These are phyloP conservation scores for Magallana nippona DNA, from an alignment of 2,888 invertebrate species.

Conservation along the genomic window DNA sequence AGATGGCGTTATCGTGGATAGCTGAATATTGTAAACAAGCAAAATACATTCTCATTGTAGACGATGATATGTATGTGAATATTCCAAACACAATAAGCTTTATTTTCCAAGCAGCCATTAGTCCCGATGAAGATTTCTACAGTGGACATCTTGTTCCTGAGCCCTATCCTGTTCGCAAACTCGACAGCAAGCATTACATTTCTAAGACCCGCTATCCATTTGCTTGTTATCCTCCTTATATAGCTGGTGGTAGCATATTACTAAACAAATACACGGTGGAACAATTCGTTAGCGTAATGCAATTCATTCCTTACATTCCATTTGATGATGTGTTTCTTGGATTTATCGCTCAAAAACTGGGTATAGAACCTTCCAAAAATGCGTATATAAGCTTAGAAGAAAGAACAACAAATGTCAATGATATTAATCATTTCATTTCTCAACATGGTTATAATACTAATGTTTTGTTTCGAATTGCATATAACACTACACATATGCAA, in stretches of 20 bases:
- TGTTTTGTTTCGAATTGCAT: slow-evolving; percentile 3
- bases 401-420: neutral
- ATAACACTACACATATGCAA: neutral
- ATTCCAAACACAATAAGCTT: slow-evolving; percentile 5
- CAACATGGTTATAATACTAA: neutral
- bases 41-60: slow-evolving; percentile 32
- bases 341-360: slow-evolving; percentile 20
- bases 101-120: neutral
- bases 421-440: neutral
- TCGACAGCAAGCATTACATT: neutral
- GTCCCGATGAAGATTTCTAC: neutral
- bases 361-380: neutral
- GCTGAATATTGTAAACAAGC: neutral
- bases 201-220: neutral
- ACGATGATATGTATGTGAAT: slow-evolving; percentile 38
- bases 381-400: neutral
- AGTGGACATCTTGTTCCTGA: neutral
- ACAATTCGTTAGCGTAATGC: neutral
- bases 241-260: neutral
- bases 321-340: slow-evolving; percentile 28
- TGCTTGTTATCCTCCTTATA: neutral
- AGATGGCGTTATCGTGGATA: slow-evolving; percentile 36
- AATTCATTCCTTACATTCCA: neutral
- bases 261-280: neutral
- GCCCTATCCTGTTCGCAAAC: neutral